A percentile compares a stretch with the other conserved stretches of the same genome.
phyloP scores from a whole-genome alignment of 2,888 invertebrate genomes.

The Synergus gifuensis region DNA sequence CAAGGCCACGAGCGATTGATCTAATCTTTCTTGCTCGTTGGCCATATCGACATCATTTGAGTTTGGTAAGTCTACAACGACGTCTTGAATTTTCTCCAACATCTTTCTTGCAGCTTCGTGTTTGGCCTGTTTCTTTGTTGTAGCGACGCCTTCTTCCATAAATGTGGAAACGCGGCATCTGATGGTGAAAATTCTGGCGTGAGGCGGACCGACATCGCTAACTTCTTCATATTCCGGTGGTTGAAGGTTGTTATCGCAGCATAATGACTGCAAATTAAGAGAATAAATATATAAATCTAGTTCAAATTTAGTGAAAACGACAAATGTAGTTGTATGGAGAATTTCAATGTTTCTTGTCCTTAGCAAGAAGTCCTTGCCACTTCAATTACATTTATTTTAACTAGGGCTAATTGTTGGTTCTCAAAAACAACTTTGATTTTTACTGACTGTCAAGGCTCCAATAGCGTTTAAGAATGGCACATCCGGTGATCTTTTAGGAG shows the following conservation, averaged over 20 bases:
- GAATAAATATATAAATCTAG: background rate
- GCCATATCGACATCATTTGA: background rate
- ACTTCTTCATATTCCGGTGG: constrained; percentile 80
- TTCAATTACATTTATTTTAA: too few species aligned
- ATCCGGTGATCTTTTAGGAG: constrained; percentile 59
- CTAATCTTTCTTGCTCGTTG: background rate
- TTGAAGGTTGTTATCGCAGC: constrained; percentile 78
- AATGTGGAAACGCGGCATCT: constrained; percentile 80
- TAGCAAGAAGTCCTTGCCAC: background rate
- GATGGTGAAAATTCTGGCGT: constrained; percentile 82
- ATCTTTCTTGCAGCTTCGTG: constrained; percentile 81
- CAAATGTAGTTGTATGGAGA: too few species aligned
- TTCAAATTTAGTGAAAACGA: too few species aligned
- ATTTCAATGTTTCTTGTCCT: too few species aligned
- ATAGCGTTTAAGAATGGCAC: constrained; percentile 71
- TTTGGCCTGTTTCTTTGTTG: constrained; percentile 84
- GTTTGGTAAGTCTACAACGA: constrained; percentile 53
- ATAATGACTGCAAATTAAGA: constrained; percentile 67
- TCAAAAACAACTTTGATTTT: too few species aligned
- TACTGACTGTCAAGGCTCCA: constrained; percentile 67
- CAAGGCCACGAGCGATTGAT: constrained; percentile 41
- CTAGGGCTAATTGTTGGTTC: too few species aligned
- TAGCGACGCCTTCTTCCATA: constrained; percentile 79
- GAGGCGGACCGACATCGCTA: constrained; percentile 84
- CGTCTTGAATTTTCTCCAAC: constrained; percentile 64